Percentiles rank a stretch among this genome's conserved stretches.
Conservation (phyloP, 2,888 invertebrate genomes). For the Caenorhabditis sinica region DNA sequence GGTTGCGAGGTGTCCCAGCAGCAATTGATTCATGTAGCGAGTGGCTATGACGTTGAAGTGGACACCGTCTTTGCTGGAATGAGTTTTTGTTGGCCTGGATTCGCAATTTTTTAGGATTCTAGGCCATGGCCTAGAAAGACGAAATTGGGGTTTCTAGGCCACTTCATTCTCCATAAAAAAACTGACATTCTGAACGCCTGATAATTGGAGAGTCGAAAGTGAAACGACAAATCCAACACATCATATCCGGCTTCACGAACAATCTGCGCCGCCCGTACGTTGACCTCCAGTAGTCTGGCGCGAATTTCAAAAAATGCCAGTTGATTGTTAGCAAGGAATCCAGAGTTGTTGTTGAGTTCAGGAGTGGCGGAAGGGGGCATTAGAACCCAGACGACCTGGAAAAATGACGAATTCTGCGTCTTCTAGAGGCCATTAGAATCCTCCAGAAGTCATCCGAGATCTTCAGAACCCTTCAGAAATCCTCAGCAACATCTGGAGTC, state of each 20-base stretch:
- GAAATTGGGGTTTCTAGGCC: not conserved
- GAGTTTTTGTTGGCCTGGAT: not conserved
- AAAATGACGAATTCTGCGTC: too few species aligned
- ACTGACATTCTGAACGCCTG: constrained; percentile 63
- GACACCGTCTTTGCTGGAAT: constrained; percentile 70
- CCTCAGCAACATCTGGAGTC: too few species aligned
- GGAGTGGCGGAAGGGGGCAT: constrained; percentile 47
- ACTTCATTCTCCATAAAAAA: not conserved
- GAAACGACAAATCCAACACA: constrained; percentile 72
- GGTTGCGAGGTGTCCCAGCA: constrained; percentile 59
- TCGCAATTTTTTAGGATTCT: not conserved
- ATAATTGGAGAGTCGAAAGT: constrained; percentile 62
- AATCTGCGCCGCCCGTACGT: constrained; percentile 67
- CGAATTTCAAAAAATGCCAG: constrained; percentile 51
- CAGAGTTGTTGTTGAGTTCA: not conserved
- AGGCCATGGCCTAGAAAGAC: not conserved
- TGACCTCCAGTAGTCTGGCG: constrained; percentile 68
- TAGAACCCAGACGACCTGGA: constrained; percentile 60
- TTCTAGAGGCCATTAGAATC: too few species aligned
- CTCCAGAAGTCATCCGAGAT: too few species aligned
- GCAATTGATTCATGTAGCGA: constrained; percentile 68
- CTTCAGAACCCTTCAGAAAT: too few species aligned
- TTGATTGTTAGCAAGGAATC: constrained; percentile 33
- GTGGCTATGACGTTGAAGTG: constrained; percentile 64
- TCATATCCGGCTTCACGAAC: constrained; percentile 72